Percentiles rank a stretch among this genome's conserved stretches.
These are phyloP conservation scores for Torymus aiolomorphi DNA, from an alignment of 2,888 invertebrate species.

Conservation along the genomic window DNA sequence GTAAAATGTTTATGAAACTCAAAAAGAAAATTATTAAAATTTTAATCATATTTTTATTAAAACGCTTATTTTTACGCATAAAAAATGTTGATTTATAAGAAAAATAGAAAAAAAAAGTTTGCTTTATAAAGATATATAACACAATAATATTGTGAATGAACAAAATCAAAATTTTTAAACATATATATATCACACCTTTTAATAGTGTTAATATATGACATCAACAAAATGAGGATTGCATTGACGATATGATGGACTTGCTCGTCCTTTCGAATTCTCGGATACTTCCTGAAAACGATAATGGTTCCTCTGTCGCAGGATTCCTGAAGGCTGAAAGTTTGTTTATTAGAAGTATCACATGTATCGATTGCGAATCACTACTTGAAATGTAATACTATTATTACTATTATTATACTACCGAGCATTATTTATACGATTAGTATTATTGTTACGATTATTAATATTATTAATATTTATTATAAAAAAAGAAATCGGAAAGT, in stretches of 20 bases:
- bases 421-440: slow-evolving; percentile 49
- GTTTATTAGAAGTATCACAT: slow-evolving; percentile 58
- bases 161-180: slow-evolving; percentile 5
- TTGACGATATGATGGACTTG: not conserved
- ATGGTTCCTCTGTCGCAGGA: slow-evolving; percentile 50
- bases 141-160: slow-evolving; percentile 3
- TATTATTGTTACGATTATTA: slow-evolving; percentile 45
- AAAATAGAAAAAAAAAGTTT: too few species aligned
- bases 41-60: too few species aligned
- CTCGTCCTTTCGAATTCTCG: slow-evolving; percentile 7
- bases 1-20: not conserved
- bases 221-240: not conserved
- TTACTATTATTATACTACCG: slow-evolving; percentile 30
- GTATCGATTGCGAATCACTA: slow-evolving; percentile 46
- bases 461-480: slow-evolving; percentile 46
- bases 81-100: not conserved
- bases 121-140: too few species aligned
- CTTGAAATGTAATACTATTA: slow-evolving; percentile 42
- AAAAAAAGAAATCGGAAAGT: slow-evolving; percentile 15
- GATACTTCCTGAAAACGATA: slow-evolving; percentile 14
- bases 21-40: slow-evolving; percentile 4
- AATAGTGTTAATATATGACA: slow-evolving; percentile 4
- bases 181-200: not conserved
- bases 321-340: slow-evolving; percentile 64
- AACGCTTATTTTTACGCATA: not conserved